These are phyloP conservation scores for Variabilichromis moorii DNA, from an alignment of 2,113 vertebrate species.

Conservation along the genomic window DNA sequence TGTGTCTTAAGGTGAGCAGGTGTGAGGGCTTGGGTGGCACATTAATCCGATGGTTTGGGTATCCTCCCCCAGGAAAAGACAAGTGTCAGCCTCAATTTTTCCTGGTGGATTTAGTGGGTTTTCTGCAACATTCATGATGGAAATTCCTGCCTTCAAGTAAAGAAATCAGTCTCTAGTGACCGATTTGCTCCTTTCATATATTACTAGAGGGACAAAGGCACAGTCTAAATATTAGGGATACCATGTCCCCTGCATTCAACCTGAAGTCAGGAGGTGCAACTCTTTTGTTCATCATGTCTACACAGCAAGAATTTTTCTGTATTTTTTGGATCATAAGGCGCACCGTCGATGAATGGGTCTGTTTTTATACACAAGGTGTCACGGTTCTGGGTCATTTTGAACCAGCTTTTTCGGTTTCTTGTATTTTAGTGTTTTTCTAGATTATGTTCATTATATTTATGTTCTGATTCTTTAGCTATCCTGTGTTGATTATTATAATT, in stretches of 20 bases:
- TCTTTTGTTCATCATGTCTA: neutral
- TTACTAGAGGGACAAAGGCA: neutral
- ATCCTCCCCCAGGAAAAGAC: neutral
- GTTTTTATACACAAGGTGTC: neutral
- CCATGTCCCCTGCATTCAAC: neutral
- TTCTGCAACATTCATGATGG: neutral
- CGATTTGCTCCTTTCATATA: neutral
- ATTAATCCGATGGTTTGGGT: neutral
- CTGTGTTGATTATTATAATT: neutral
- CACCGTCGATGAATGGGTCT: neutral
- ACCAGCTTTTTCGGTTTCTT: neutral
- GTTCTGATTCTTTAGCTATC: neutral
- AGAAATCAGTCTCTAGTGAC: neutral
- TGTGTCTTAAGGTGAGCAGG: neutral
- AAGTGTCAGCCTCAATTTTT: neutral
- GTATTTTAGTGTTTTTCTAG: neutral
- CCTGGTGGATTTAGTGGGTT: neutral
- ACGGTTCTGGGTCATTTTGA: neutral
- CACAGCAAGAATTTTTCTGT: neutral
- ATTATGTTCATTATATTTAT: neutral
- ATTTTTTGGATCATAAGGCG: neutral
- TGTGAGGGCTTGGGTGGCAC: neutral
- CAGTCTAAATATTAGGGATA: neutral
- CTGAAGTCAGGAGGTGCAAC: neutral
- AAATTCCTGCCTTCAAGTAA: neutral